phyloP scores from a whole-genome alignment of 2,113 vertebrate genomes.

The Girardinichthys multiradiatus region DNA sequence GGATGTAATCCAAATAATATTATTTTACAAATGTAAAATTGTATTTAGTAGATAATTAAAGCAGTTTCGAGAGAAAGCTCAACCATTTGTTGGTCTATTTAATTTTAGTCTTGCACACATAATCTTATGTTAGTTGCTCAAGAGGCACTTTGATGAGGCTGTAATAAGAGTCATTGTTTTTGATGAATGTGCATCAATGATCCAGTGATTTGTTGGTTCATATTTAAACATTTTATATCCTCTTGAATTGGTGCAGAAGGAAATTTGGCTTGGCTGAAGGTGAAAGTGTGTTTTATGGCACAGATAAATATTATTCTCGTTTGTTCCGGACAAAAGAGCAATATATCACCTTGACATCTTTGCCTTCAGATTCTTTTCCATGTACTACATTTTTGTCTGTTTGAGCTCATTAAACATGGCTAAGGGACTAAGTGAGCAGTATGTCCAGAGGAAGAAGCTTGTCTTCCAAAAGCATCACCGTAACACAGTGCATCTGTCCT shows the following conservation, averaged over 20 bases:
- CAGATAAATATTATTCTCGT: conserved; percentile 37
- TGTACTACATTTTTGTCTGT: conserved; percentile 51
- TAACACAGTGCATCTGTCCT: conserved; percentile 61
- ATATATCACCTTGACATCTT: conserved; percentile 44
- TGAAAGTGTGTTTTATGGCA: conserved; percentile 43
- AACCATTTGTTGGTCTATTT: too few relatives aligned
- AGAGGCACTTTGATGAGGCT: conserved; percentile 31
- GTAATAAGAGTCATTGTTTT: conserved; percentile 35
- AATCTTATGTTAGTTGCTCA: not conserved
- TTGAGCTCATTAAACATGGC: conserved; percentile 67
- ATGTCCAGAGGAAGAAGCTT: conserved; percentile 62
- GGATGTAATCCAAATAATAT: too few relatives aligned
- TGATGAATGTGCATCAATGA: conserved; percentile 20
- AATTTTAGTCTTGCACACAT: not conserved
- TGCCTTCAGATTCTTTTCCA: conserved; percentile 16
- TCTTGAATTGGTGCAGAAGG: not conserved
- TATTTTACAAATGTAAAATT: too few relatives aligned
- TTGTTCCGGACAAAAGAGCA: conserved; percentile 34
- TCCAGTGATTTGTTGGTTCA: conserved; percentile 16
- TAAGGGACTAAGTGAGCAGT: conserved; percentile 57
- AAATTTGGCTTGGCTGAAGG: conserved; percentile 18
- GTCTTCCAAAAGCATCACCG: conserved; percentile 71
- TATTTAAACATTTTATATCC: not conserved
- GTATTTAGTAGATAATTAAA: not conserved
- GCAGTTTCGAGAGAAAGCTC: not conserved